phyloP scores from a whole-genome alignment of 2,797 vertebrate genomes.

The Florisuga fusca region DNA sequence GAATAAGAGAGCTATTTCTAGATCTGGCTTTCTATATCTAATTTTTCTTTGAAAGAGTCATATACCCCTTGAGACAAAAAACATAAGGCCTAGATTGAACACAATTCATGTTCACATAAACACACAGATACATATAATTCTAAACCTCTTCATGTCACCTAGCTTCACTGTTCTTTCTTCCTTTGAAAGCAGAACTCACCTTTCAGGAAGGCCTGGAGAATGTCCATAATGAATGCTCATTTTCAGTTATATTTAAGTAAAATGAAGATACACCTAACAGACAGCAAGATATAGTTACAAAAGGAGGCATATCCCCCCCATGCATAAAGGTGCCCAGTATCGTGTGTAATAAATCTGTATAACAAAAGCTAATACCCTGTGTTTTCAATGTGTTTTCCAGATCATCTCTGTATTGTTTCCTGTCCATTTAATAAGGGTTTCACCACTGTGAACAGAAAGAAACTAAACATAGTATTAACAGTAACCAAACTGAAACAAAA shows the following conservation, averaged over 20 bases:
- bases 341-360: background rate
- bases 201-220: background rate
- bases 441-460: background rate
- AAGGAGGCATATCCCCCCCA: background rate
- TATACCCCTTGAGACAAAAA: background rate
- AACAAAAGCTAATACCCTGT: background rate
- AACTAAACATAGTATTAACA: background rate
- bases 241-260: background rate
- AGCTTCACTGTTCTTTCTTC: background rate
- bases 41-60: background rate
- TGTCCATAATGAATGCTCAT: background rate
- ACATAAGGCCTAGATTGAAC: background rate
- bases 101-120: background rate
- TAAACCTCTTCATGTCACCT: background rate
- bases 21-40: too few relatives aligned
- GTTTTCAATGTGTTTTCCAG: background rate
- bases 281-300: background rate
- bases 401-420: background rate
- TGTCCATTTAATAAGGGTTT: background rate
- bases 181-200: background rate
- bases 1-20: background rate
- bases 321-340: background rate
- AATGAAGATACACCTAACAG: background rate
- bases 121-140: background rate
- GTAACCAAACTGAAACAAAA: background rate